A percentile compares a stretch with the other conserved stretches of the same genome.
phyloP scores from a whole-genome alignment of 2,888 invertebrate species.

The Zootermopsis nevadensis region DNA sequence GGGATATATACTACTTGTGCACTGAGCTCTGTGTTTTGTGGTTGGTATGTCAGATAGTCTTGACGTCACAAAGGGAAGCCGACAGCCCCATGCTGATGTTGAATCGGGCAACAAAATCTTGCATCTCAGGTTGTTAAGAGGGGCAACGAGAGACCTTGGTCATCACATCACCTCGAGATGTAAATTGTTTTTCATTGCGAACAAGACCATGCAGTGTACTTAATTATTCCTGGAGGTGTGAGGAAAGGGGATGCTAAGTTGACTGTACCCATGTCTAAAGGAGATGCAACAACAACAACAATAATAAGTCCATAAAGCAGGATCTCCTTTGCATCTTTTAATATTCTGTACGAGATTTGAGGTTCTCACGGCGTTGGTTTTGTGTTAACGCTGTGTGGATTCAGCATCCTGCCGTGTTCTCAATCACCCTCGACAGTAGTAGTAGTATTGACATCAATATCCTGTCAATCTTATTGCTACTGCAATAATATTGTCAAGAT shows the following conservation, averaged over 20 bases:
- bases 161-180: slow-evolving; percentile 1
- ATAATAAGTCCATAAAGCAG: no score
- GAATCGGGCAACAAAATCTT: slow-evolving; percentile 14
- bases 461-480: no score
- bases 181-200: neutral
- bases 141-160: neutral
- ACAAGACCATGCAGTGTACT: neutral
- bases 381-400: no score
- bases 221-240: neutral
- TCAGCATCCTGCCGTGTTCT: no score
- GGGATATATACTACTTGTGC: slow-evolving; percentile 13
- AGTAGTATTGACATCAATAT: no score
- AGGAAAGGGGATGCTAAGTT: neutral
- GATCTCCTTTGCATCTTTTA: no score
- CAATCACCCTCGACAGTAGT: no score
- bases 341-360: no score
- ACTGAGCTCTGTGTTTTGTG: slow-evolving; percentile 20
- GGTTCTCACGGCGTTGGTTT: no score
- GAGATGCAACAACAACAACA: no score
- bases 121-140: slow-evolving; percentile 34
- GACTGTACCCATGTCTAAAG: no score
- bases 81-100: slow-evolving; percentile 27
- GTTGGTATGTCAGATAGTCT: slow-evolving; percentile 34
- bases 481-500: no score
- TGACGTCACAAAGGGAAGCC: slow-evolving; percentile 42